A percentile compares a stretch with the other conserved stretches of the same genome.
These are phyloP conservation scores for Gadopsis marmoratus DNA, from an alignment of 2,797 vertebrate species.

Conservation along the genomic window DNA sequence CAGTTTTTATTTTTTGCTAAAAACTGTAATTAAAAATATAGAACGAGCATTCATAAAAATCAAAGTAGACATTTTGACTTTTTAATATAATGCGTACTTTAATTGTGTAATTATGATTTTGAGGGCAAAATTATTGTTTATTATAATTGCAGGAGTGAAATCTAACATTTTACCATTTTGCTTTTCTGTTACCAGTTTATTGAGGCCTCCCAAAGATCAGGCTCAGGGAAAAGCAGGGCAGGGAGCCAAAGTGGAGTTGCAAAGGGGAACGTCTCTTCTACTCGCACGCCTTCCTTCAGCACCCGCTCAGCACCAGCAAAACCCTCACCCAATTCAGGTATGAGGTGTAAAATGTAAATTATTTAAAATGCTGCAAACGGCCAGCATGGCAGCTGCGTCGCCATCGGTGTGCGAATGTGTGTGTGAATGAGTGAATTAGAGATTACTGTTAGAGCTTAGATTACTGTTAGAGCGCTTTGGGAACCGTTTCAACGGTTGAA, in stretches of 20 bases:
- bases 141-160: not conserved
- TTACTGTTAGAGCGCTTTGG: no score
- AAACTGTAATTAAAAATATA: not conserved
- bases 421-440: no score
- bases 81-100: not conserved
- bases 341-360: not conserved
- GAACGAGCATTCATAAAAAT: not conserved
- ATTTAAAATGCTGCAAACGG: not conserved
- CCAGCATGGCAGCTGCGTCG: no score
- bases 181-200: slow-evolving; percentile 54
- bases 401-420: no score
- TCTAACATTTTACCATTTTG: not conserved
- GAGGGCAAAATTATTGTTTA: not conserved
- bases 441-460: no score
- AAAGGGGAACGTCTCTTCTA: slow-evolving; percentile 62
- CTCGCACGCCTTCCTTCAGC: slow-evolving; percentile 64
- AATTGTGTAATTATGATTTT: not conserved
- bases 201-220: slow-evolving; percentile 61
- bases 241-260: slow-evolving; percentile 60
- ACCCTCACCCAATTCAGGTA: slow-evolving; percentile 64
- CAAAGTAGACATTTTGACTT: not conserved
- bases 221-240: slow-evolving; percentile 75
- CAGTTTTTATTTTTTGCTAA: not conserved
- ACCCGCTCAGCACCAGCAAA: slow-evolving; percentile 67
- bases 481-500: no score